phyloP scores from a whole-genome alignment of 2,888 invertebrate species.

The Harpagoxenus sublaevis region DNA sequence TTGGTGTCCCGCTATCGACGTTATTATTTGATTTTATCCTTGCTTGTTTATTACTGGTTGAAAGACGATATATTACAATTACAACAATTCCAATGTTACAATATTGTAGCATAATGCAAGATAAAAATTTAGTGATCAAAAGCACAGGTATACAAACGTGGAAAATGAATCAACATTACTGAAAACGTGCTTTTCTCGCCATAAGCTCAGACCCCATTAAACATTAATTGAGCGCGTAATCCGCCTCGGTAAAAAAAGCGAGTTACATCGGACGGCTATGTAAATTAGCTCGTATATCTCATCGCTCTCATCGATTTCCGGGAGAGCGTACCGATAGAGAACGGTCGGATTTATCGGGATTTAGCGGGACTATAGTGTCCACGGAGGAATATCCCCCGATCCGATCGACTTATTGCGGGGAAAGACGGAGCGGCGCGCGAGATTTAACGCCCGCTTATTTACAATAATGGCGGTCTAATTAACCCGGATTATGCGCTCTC shows the following conservation, averaged over 20 bases:
- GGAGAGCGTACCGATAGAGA: slow-evolving; percentile 21
- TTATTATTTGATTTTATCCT: not conserved
- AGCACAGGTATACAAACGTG: not conserved
- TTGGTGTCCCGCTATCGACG: not conserved
- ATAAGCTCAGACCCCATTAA: slow-evolving; percentile 36
- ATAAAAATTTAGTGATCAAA: not conserved
- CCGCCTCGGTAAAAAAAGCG: slow-evolving; percentile 11
- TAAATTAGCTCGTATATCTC: slow-evolving; percentile 52
- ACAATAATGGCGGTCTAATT: slow-evolving; percentile 68
- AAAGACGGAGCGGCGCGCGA: slow-evolving; percentile 2
- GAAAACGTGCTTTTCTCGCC: slow-evolving; percentile 17
- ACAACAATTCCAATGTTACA: not conserved
- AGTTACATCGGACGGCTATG: slow-evolving; percentile 44
- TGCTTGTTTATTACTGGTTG: not conserved
- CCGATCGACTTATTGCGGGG: slow-evolving; percentile 40
- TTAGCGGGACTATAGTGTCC: slow-evolving; percentile 39
- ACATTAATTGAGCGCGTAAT: slow-evolving; percentile 51
- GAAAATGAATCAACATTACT: slow-evolving; percentile 8
- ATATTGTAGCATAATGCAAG: not conserved
- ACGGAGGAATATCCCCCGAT: slow-evolving; percentile 5
- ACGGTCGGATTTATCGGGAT: slow-evolving; percentile 50
- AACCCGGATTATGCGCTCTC: slow-evolving; percentile 59
- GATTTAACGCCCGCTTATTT: slow-evolving; percentile 58
- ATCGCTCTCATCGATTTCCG: slow-evolving; percentile 38
- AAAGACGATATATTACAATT: not conserved